Evolutionary conservation across 2,888 invertebrate species (phyloP), one percentile per base, ranked within the genome.

Genomic region (Stenurella melanura): DNA sequence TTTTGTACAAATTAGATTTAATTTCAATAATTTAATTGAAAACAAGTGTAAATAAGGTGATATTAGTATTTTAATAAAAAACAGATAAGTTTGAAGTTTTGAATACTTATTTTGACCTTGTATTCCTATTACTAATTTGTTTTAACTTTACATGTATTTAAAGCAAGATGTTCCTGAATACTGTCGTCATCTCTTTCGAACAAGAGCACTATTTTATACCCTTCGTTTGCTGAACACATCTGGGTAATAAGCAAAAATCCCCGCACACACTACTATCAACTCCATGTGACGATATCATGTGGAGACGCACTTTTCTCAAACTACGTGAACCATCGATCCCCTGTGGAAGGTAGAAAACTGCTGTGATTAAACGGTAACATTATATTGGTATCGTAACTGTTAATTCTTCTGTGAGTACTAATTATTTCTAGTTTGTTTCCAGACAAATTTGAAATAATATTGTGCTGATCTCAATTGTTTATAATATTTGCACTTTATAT

Each of bases 111-210:
- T 82, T 72, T 71, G 71, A 73, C 73, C 54, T 78, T 76, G 42
- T 78, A 76, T 79, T 78, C 83, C 81, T 78, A 78, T 80, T 82
- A 85, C 85, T 87, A 86, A 86, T 86, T 78, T 85, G 67, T 86
- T 86, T 86, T 87, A 83, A 83, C 83, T 87, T 87, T 87, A 82
- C 87, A 87, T 87, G 87, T 85, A 85, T 86, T 34, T 84, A 84
- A 78, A 81, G 80, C 82, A 82, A 83, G 80, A 83, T 80, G 81
- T 76, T 81, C 75, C 82, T 76, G 78, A 73, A 73, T 68, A 71
- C 73, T 68, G 71, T 80, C 60, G 74, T 57, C 75, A 34, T 66
- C 78, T 76, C 74, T 77, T 76, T 75, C 60, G 71, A 79, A 75
- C 75, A 70, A 79, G 78, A 81, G 76, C 57, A 67, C 30, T 78